Base-by-base conservation (phyloP, 1,140 invertebrate species). In the Halictus rubicundus region DNA sequence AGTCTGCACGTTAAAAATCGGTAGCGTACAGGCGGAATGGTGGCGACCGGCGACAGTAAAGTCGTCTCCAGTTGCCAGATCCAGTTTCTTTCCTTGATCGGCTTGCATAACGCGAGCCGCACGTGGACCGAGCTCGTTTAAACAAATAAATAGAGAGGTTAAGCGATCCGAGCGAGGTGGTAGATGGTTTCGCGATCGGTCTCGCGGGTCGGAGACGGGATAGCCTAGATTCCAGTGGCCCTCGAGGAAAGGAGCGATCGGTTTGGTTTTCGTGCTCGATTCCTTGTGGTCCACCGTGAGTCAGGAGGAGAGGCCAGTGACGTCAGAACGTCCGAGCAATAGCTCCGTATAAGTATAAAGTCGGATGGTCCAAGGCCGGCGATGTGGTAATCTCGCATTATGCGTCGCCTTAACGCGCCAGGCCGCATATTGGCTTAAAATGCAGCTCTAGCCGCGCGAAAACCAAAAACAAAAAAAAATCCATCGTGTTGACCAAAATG, bases 311-410 rank as follows among this genome's bases (percentile, higher is more conserved):
- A 83, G 81, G 72, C 39, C 39, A 32, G 79, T 91, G 90, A 91
- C 88, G 86, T 91, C 90, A 91, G 25, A 54, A 57, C 27, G 78
- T 68, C 77, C 88, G 71, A 80, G 81, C 83, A 76, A 89, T 88
- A 87, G 81, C 75, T 85, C 88, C 89, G 89, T 90, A 90, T 90
- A 90, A 88, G 90, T 91, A 90, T 88, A 90, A 89, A 84, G 71
- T 87, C 74, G 81, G 83, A 87, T 87, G 83, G 81, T 68, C 84
- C 89, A 90, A 90, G 89, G 89, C 71, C 73, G 42, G 6, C 25
- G 78, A 84, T 88, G 82, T 87, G 80, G 88, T 85, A 89, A 89
- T 85, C 73, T 76, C 68, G 60, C 39, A 7, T 77, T 77, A 65
- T 61, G 70, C 57, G 71, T 72, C 69, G 83, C 61, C 46, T 59